phyloP scores from a whole-genome alignment of 2,113 vertebrate species.

The Camelus dromedarius region DNA sequence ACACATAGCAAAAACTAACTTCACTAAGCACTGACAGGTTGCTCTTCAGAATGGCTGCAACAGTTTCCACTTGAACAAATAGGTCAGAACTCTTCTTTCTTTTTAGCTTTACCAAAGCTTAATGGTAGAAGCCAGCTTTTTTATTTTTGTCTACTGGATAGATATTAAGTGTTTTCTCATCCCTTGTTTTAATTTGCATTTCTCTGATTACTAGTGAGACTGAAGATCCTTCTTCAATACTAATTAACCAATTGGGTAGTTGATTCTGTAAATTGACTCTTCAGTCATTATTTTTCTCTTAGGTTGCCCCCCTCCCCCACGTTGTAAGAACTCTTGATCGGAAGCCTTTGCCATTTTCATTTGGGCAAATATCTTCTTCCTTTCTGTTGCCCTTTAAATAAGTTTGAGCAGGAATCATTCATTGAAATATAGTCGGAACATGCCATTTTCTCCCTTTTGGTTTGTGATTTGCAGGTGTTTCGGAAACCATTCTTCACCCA shows the following conservation, averaged over 20 bases:
- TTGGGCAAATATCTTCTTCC: background rate
- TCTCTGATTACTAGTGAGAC: background rate
- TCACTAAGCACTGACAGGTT: background rate
- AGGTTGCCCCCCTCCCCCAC: background rate
- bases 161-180: background rate
- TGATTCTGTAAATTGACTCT: background rate
- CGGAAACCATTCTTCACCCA: background rate
- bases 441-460: background rate
- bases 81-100: background rate
- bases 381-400: background rate
- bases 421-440: background rate
- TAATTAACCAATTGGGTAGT: background rate
- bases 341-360: background rate
- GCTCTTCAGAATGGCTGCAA: background rate
- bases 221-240: background rate
- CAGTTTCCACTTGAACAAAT: background rate
- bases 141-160: background rate
- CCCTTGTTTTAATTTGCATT: constrained; percentile 1
- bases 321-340: background rate
- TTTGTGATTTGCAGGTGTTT: background rate
- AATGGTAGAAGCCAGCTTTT: background rate
- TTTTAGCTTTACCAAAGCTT: background rate
- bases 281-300: background rate
- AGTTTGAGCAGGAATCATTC: background rate
- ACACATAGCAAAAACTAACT: background rate